A percentile compares a stretch with the other conserved stretches of the same genome.
Evolutionary conservation across 2,113 vertebrate species (phyloP).

Genomic region (Alaudala cheleensis): DNA sequence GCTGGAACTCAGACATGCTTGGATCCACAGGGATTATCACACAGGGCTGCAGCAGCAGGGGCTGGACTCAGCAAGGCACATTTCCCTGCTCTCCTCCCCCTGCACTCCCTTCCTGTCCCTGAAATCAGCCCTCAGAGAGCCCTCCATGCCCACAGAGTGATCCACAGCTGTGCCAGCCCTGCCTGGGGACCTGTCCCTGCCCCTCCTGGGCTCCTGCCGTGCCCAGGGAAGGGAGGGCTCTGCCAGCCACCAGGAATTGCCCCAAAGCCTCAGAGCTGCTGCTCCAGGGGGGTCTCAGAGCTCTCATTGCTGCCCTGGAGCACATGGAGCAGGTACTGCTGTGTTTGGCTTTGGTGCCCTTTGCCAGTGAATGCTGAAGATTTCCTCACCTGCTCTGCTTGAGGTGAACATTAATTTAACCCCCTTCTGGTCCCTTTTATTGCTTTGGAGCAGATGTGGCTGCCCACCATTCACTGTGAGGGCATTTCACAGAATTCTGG

Average conservation of each 20-base stretch:
- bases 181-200: neutral
- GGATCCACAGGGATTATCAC: neutral
- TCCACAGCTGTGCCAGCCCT: neutral
- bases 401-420: neutral
- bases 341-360: neutral
- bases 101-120: neutral
- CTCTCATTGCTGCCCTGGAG: neutral
- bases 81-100: neutral
- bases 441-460: neutral
- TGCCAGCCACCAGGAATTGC: neutral
- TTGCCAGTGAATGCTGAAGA: neutral
- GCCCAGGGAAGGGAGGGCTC: neutral
- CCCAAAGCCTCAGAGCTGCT: neutral
- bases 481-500: neutral
- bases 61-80: neutral
- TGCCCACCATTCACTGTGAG: neutral
- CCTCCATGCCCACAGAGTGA: fast-evolving
- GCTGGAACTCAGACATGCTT: neutral
- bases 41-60: neutral
- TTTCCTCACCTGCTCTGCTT: neutral
- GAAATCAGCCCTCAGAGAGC: neutral
- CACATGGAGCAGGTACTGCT: fast-evolving
- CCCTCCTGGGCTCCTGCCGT: neutral
- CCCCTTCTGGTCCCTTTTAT: too few relatives aligned
- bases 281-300: neutral